These are phyloP conservation scores for Agapornis roseicollis DNA, from an alignment of 2,113 vertebrate genomes.

Conservation along the genomic window DNA sequence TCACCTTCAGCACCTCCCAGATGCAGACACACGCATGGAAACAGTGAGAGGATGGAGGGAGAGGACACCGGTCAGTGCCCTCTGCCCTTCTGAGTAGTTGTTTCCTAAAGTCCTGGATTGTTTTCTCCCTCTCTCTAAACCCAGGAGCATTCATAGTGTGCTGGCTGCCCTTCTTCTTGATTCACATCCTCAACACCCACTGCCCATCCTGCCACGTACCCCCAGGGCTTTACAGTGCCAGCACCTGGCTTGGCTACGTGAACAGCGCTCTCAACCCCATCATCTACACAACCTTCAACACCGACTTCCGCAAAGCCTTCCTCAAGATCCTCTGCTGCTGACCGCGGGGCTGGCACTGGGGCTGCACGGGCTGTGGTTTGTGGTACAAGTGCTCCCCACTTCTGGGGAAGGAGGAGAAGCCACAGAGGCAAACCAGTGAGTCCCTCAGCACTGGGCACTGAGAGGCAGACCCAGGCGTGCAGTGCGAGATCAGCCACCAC, in stretches of 20 bases:
- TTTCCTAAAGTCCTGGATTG: background rate
- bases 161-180: slow-evolving; percentile 96
- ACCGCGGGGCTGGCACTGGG: fast-evolving
- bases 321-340: slow-evolving; percentile 92
- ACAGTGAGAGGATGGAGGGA: background rate
- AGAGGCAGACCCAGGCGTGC: fast-evolving
- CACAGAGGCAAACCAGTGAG: background rate
- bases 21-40: background rate
- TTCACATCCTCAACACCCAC: slow-evolving; percentile 90
- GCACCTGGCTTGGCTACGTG: slow-evolving; percentile 92
- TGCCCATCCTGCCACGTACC: slow-evolving; percentile 86
- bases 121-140: slow-evolving; percentile 40
- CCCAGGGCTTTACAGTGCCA: slow-evolving; percentile 86
- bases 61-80: background rate
- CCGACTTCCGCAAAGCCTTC: slow-evolving; percentile 91
- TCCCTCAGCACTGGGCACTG: background rate
- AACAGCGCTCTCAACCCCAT: slow-evolving; percentile 93
- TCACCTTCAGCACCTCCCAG: background rate
- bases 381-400: background rate
- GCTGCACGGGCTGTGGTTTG: background rate
- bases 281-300: slow-evolving; percentile 95
- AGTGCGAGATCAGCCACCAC: background rate
- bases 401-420: background rate
- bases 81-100: background rate
- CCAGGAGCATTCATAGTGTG: slow-evolving; percentile 92